Conservation (phyloP, 2,113 vertebrate species). For the Jaculus jaculus region DNA sequence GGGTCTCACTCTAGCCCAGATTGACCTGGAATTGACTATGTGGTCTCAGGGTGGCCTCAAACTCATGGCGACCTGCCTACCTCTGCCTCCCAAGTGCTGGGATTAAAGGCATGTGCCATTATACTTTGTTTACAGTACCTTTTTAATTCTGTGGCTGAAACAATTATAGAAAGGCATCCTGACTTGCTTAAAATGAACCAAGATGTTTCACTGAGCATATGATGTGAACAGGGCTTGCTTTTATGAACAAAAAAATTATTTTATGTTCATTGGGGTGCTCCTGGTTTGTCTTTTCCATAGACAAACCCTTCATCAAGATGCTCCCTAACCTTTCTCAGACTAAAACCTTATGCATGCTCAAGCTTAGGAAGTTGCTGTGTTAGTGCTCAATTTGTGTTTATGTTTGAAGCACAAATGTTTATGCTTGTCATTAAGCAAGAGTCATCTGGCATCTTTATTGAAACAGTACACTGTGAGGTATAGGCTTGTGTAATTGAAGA, state of each 20-base stretch:
- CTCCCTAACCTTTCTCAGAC: not conserved
- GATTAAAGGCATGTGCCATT: no score
- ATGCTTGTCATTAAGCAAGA: not conserved
- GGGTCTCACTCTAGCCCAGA: no score
- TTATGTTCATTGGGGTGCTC: not conserved
- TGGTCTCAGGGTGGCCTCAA: no score
- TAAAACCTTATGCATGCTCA: not conserved
- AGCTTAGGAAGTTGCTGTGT: not conserved
- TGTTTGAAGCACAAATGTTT: constrained; percentile 6
- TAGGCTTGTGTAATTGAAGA: not conserved
- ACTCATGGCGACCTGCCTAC: no score
- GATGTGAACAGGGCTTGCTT: constrained; percentile 24
- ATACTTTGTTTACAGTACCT: not conserved
- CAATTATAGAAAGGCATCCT: not conserved
- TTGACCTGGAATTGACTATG: no score
- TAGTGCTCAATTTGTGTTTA: constrained; percentile 14
- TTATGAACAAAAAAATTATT: not conserved
- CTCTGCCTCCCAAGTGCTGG: no score
- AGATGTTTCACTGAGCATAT: not conserved
- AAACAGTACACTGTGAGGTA: not conserved
- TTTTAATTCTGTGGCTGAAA: constrained; percentile 18
- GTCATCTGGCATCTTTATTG: constrained; percentile 32
- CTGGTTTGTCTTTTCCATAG: not conserved
- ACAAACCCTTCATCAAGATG: not conserved
- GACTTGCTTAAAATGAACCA: constrained; percentile 22